Evolutionary conservation across 2,888 invertebrate species (phyloP).

Genomic region (Alloplasta piceator): DNA sequence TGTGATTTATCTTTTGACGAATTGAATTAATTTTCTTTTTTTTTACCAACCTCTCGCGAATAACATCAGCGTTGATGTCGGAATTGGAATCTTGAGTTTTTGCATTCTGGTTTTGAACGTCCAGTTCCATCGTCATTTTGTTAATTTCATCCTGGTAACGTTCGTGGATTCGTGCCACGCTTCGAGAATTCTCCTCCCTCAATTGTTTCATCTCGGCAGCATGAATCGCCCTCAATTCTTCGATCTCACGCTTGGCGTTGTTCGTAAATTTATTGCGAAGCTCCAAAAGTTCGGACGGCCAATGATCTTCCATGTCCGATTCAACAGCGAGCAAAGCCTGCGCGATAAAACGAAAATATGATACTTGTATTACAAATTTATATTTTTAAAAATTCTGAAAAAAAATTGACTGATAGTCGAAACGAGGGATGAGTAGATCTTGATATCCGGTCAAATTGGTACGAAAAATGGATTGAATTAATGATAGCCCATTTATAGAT

Average conservation of each 20-base stretch:
- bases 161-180: conserved; percentile 71
- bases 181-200: conserved; percentile 74
- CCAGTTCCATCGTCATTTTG: conserved; percentile 63
- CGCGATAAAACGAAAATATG: conserved; percentile 27
- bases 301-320: conserved; percentile 88
- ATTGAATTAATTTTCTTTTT: no score
- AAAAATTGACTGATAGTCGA: no score
- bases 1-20: no score
- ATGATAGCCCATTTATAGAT: neutral
- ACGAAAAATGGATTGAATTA: neutral
- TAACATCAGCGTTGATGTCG: conserved; percentile 75
- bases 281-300: conserved; percentile 90
- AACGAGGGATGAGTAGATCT: no score
- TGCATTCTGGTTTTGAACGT: conserved; percentile 37
- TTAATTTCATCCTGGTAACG: conserved; percentile 74
- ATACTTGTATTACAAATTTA: no score
- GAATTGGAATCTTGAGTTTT: conserved; percentile 44
- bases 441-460: conserved; percentile 2
- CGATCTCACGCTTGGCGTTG: conserved; percentile 87
- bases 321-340: conserved; percentile 89
- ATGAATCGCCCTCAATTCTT: conserved; percentile 85
- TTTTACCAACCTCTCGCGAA: conserved; percentile 86
- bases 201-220: conserved; percentile 86
- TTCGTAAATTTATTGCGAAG: conserved; percentile 89
- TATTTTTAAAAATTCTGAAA: no score